Base-by-base conservation (phyloP, 2,113 vertebrate genomes). In the Amazona vittata region DNA sequence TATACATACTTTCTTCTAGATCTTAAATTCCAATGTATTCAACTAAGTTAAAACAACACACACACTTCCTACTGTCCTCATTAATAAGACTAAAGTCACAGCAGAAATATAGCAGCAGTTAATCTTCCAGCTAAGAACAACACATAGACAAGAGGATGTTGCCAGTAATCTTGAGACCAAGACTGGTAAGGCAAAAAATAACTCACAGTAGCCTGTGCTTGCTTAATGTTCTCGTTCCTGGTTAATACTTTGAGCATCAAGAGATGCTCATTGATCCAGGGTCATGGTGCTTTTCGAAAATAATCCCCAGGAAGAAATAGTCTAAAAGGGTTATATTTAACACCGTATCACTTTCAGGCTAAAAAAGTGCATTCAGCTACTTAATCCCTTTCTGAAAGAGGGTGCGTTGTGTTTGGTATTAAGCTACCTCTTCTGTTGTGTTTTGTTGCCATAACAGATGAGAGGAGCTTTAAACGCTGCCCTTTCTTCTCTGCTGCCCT, bases 381-480 rank as follows among this genome's bases (percentile, higher is more conserved):
- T 95, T 91, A 96, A 96, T 95, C 93, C 94, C 76, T 65, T 89
- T 77, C 91, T 93, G 83, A 97, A 95, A 95, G 87, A 52, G 46
- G 22, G 2, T 73, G 50, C 6, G 2, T 64, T 5, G 7, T 62
- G 86, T 62, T 79, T 31, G 89, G 91, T 59, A 43, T 93, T 76
- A 89, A 88, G 84, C 37, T 37, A n/a, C 70, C 84, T 69, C 43
- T 47, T 37, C 57, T 78, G 85, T 29, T 77, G 91, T 52, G 68
- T 7, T 96, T 88, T 94, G 95, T 75, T 97, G 95, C 86, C 83
- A 33, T 31, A 94, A 91, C 84, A 95, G 96, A 96, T 63, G 89
- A 96, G 84, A 37, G 46, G 59, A 90, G 93, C 81, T 86, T 79
- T 79, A 83, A 87, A 88, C 0, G 4, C 90, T 84, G 96, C 89